A percentile compares a stretch with the other conserved stretches of the same genome.
Evolutionary conservation across 2,888 invertebrate species (phyloP).

Genomic region (Thalpophila matura): DNA sequence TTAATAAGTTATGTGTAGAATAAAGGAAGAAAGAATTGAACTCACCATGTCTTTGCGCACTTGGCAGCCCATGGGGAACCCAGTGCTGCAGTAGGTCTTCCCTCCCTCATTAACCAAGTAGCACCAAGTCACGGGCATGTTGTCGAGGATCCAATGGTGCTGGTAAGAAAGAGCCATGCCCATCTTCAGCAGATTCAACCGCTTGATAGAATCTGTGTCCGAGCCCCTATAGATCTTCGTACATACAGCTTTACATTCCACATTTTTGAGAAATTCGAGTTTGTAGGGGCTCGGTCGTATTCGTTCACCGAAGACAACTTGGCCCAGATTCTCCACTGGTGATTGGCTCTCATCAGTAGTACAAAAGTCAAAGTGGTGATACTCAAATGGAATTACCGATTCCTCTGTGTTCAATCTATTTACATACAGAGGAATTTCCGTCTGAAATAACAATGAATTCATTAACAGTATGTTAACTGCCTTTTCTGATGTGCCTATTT

Average conservation of each 20-base stretch:
- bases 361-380: constrained; percentile 99
- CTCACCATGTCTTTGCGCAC: constrained; percentile 91
- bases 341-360: constrained; percentile 93
- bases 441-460: constrained; percentile 91
- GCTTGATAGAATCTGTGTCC: constrained; percentile 92
- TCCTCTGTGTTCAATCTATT: constrained; percentile 99
- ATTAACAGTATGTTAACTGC: constrained; percentile 21
- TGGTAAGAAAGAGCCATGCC: constrained; percentile 99
- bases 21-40: background rate
- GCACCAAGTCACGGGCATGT: constrained; percentile 99
- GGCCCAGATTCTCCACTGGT: constrained; percentile 99
- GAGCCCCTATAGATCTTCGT: constrained; percentile 93
- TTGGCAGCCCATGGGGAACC: constrained; percentile 99
- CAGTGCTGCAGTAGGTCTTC: constrained; percentile 96
- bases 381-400: constrained; percentile 99
- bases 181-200: constrained; percentile 95
- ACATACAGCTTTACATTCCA: constrained; percentile 91
- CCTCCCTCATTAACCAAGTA: constrained; percentile 93
- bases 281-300: constrained; percentile 98
- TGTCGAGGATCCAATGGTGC: constrained; percentile 99
- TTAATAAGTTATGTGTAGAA: too few species aligned
- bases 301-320: constrained; percentile 99
- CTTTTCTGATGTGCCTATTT: constrained; percentile 11
- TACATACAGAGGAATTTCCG: constrained; percentile 96
- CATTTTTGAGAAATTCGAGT: constrained; percentile 95